Conservation (phyloP, 2,888 invertebrate genomes). For the Dorcus parallelipipedus region DNA sequence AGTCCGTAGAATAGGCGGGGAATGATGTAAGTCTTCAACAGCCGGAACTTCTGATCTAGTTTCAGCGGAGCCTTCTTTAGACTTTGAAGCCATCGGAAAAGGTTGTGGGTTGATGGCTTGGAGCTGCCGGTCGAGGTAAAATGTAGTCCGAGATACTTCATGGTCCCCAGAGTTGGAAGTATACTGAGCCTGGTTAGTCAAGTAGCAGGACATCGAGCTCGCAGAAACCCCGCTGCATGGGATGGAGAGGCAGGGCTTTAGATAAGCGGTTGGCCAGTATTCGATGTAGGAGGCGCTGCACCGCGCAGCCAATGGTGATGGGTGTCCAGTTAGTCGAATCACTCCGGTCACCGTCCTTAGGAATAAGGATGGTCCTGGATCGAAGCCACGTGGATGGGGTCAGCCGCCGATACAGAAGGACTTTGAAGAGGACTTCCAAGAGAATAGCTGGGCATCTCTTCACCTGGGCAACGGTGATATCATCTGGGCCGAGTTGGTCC, state of each 20-base stretch:
- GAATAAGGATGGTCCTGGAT: slow-evolving; percentile 19
- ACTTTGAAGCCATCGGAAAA: slow-evolving; percentile 26
- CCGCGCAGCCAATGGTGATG: slow-evolving; percentile 31
- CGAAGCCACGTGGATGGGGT: not conserved
- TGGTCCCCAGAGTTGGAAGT: not conserved
- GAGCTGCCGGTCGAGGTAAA: slow-evolving; percentile 28
- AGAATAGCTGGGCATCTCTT: not conserved
- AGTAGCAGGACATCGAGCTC: slow-evolving; percentile 35
- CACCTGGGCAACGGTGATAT: slow-evolving; percentile 12
- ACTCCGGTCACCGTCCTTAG: slow-evolving; percentile 22
- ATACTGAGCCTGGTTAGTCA: slow-evolving; percentile 18
- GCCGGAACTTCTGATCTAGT: slow-evolving; percentile 42
- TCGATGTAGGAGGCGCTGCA: slow-evolving; percentile 30
- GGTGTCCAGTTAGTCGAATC: slow-evolving; percentile 31
- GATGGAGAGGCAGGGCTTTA: slow-evolving; percentile 11
- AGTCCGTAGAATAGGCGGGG: slow-evolving; percentile 27
- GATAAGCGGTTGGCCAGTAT: slow-evolving; percentile 21
- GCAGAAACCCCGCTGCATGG: slow-evolving; percentile 33
- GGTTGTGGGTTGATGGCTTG: slow-evolving; percentile 13
- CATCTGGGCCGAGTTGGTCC: slow-evolving; percentile 19
- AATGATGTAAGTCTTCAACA: slow-evolving; percentile 36
- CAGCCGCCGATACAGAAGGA: slow-evolving; percentile 1
- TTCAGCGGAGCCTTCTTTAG: slow-evolving; percentile 38
- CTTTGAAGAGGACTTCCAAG: slow-evolving; percentile 15
- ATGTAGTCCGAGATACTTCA: slow-evolving; percentile 33